These are phyloP conservation scores for Muntiacus reevesi DNA, from an alignment of 2,113 vertebrate genomes.

Conservation along the genomic window DNA sequence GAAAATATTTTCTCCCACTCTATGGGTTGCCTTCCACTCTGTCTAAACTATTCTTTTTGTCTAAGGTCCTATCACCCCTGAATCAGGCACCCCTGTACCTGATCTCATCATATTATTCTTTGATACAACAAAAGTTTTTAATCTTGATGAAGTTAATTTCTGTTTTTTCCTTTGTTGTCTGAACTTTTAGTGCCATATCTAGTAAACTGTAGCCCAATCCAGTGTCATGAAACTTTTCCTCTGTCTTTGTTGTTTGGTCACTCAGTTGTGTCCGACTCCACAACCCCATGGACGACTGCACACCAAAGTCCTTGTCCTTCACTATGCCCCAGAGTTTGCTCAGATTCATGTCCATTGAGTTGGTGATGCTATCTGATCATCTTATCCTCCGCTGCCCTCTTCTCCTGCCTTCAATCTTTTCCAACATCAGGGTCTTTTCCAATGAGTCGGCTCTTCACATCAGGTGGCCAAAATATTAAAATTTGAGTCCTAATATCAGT, in stretches of 20 bases:
- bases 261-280: accelerated
- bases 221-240: neutral
- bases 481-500: neutral
- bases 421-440: neutral
- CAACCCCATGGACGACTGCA: neutral
- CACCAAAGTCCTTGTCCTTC: neutral
- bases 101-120: neutral
- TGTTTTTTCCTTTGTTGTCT: neutral
- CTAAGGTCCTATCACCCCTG: neutral
- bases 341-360: neutral
- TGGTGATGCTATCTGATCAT: neutral
- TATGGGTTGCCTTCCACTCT: neutral
- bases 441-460: neutral
- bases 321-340: neutral
- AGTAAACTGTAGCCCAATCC: neutral
- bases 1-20: neutral
- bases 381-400: neutral
- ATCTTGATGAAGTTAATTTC: neutral
- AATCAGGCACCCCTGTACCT: neutral
- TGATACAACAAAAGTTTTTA: neutral
- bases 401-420: neutral
- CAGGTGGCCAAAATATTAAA: neutral
- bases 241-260: neutral
- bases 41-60: neutral
- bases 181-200: neutral